These are phyloP conservation scores for Tenebrosternarchus preto DNA, from an alignment of 2,113 vertebrate species.

Conservation along the genomic window DNA sequence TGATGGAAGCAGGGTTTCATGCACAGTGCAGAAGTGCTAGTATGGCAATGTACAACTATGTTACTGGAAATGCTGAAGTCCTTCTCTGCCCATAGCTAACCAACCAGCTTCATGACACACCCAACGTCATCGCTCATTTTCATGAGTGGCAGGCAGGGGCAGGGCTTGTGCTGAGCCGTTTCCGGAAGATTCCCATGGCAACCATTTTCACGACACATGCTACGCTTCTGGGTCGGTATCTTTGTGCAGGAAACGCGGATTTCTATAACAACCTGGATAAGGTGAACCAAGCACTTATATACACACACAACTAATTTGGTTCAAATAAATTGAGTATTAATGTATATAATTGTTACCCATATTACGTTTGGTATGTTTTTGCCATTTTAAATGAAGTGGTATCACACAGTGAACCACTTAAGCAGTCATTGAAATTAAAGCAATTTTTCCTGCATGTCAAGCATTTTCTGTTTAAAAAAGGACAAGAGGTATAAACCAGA, in stretches of 20 bases:
- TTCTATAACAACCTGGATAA: conserved; percentile 96
- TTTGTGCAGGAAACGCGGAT: conserved; percentile 91
- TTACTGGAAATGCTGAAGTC: background rate
- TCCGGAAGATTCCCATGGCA: conserved; percentile 84
- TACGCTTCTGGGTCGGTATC: conserved; percentile 90
- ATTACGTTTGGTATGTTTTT: no score
- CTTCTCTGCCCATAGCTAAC: conserved; percentile 77
- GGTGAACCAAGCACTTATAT: conserved; percentile 63
- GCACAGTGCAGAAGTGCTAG: background rate
- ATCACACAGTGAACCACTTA: no score
- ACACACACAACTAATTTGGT: no score
- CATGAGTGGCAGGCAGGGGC: conserved; percentile 95
- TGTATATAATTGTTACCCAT: no score
- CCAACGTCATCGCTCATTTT: conserved; percentile 85
- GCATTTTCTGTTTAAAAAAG: no score
- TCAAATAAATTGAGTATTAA: no score
- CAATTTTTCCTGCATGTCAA: no score
- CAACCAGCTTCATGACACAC: conserved; percentile 77
- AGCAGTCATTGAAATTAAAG: no score
- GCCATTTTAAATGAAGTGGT: no score
- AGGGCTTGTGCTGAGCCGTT: conserved; percentile 84
- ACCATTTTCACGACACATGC: conserved; percentile 96
- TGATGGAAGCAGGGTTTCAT: no score
- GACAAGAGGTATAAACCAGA: no score
- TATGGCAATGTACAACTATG: no score